These are phyloP conservation scores for Zaprionus capensis DNA, from an alignment of 1,140 invertebrate genomes.

Conservation along the genomic window DNA sequence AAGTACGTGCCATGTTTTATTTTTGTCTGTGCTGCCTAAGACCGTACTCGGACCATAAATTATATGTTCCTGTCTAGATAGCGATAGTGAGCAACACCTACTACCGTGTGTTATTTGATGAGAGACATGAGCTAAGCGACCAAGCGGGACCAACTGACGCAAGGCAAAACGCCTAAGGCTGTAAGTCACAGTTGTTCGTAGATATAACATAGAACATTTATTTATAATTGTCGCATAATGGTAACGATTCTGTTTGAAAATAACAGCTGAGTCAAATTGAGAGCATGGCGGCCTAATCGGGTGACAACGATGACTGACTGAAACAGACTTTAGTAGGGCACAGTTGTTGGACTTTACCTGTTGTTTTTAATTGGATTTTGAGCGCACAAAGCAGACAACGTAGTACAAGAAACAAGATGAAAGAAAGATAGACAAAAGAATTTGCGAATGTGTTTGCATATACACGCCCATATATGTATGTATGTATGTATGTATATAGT, in stretches of 20 bases:
- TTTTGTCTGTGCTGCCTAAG: background rate
- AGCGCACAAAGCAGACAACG: conserved; percentile 40
- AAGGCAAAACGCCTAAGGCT: conserved; percentile 25
- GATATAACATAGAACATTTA: conserved; percentile 44
- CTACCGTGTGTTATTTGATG: conserved; percentile 3
- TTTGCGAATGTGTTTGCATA: background rate
- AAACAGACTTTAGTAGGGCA: conserved; percentile 50
- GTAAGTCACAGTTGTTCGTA: background rate
- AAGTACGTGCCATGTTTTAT: conserved; percentile 16
- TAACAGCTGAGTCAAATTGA: conserved; percentile 71
- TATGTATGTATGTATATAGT: background rate
- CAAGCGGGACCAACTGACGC: conserved; percentile 30
- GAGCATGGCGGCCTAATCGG: conserved; percentile 34
- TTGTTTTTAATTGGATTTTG: conserved; percentile 65
- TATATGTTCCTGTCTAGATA: conserved; percentile 20
- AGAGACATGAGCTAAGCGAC: conserved; percentile 28
- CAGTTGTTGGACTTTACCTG: conserved; percentile 38
- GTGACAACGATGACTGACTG: conserved; percentile 1
- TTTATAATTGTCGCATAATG: conserved; percentile 74
- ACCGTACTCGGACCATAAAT: conserved; percentile 25
- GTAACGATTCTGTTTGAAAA: conserved; percentile 37
- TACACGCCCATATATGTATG: background rate
- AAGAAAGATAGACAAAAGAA: background rate
- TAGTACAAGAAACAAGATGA: conserved; percentile 3
- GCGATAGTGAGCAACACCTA: conserved; percentile 2